Percentiles rank a stretch among this genome's conserved stretches.
phyloP scores from a whole-genome alignment of 2,113 vertebrate species.

The Myotis brandtii region DNA sequence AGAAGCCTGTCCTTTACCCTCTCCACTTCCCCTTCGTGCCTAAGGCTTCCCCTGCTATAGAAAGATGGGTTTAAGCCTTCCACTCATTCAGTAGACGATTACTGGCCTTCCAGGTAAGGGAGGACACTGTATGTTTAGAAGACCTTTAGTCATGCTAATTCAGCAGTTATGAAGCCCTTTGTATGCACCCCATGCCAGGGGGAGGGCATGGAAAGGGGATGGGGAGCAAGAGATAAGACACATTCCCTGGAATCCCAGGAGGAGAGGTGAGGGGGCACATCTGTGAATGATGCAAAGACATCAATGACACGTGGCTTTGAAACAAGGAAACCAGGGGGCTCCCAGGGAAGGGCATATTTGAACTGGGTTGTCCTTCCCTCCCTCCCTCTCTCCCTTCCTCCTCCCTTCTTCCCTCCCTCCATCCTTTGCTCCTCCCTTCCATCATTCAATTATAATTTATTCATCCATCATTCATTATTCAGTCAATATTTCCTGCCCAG shows the following conservation, averaged over 20 bases:
- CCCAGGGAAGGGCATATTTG: not conserved
- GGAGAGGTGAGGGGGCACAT: not conserved
- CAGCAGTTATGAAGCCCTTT: not conserved
- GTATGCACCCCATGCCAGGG: not conserved
- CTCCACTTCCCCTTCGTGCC: not conserved
- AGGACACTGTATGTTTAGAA: not conserved
- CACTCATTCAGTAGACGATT: not conserved
- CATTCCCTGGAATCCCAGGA: slow-evolving; percentile 31
- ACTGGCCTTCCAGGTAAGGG: not conserved
- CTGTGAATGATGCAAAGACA: not conserved
- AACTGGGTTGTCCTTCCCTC: not conserved
- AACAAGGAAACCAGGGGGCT: not conserved
- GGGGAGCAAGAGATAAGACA: not conserved
- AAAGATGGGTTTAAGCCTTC: not conserved
- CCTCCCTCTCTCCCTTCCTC: not conserved
- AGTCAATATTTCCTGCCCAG: not conserved
- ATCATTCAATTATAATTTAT: not conserved
- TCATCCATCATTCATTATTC: not conserved
- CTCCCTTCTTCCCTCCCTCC: fast-evolving
- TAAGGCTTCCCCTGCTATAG: too few relatives aligned
- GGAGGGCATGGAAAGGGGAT: not conserved
- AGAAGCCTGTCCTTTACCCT: not conserved
- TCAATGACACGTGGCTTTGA: not conserved
- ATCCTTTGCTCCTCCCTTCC: not conserved
- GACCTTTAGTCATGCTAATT: not conserved